Evolutionary conservation across 1,140 invertebrate species (phyloP).

Genomic region (Zaprionus kolodkinae): DNA sequence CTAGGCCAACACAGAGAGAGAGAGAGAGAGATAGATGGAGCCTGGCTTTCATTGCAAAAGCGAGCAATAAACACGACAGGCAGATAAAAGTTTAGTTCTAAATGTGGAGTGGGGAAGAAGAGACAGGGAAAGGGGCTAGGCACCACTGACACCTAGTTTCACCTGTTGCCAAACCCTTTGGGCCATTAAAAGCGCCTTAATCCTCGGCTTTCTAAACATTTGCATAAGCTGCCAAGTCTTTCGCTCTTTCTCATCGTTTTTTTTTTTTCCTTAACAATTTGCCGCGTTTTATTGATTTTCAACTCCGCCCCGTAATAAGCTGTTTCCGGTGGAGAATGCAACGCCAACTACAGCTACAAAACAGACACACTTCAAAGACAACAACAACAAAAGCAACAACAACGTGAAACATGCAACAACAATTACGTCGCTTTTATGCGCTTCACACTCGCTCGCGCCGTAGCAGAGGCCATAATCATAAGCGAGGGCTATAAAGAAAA

Average conservation of each 20-base stretch:
- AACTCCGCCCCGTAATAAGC: conserved; percentile 50
- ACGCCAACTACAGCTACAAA: not conserved
- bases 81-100: conserved; percentile 2
- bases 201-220: conserved; percentile 30
- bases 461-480: conserved; percentile 46
- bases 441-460: conserved; percentile 55
- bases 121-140: not conserved
- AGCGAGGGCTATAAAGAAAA: conserved; percentile 34
- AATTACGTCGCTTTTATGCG: conserved; percentile 57
- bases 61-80: conserved; percentile 1
- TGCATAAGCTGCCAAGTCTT: conserved; percentile 43
- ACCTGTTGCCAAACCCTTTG: not conserved
- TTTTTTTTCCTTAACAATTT: conserved; percentile 22
- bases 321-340: conserved; percentile 54
- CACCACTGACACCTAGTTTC: not conserved
- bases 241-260: no score
- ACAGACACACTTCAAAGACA: conserved; percentile 41
- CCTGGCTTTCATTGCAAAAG: not conserved
- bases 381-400: conserved; percentile 1
- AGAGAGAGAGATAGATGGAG: not conserved
- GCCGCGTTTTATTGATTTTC: conserved; percentile 54
- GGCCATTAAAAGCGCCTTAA: conserved; percentile 7
- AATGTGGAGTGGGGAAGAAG: no score
- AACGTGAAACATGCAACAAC: conserved; percentile 21
- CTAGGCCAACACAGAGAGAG: not conserved